Conservation (phyloP, 1,140 invertebrate genomes). For the Atopsyche davidsoni region DNA sequence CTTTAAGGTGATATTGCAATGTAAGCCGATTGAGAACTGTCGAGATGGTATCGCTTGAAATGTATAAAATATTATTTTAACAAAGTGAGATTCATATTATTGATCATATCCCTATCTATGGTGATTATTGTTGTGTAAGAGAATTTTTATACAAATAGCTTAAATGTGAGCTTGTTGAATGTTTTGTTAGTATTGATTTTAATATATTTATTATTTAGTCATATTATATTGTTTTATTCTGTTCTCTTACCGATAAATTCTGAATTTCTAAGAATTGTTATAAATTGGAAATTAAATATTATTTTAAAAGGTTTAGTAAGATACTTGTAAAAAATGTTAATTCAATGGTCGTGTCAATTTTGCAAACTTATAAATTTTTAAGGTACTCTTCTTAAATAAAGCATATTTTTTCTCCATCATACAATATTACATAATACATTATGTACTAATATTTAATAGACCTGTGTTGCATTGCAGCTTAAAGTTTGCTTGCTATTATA, state of each 20-base stretch:
- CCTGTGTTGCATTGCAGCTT: too few relatives aligned
- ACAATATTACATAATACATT: too few relatives aligned
- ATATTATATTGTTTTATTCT: background rate
- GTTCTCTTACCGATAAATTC: background rate
- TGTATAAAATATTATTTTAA: conserved; percentile 6
- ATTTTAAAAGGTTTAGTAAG: too few relatives aligned
- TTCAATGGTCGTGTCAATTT: too few relatives aligned
- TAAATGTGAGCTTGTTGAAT: conserved; percentile 11
- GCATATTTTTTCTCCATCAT: too few relatives aligned
- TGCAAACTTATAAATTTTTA: too few relatives aligned
- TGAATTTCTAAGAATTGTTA: too few relatives aligned
- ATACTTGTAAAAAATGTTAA: too few relatives aligned
- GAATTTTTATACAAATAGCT: conserved; percentile 6
- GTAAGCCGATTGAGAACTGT: background rate
- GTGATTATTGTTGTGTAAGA: conserved; percentile 3
- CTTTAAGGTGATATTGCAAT: background rate
- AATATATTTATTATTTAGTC: background rate
- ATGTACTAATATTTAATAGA: too few relatives aligned
- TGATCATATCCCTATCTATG: background rate
- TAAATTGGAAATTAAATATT: too few relatives aligned
- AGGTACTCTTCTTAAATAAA: too few relatives aligned
- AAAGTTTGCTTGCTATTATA: too few relatives aligned
- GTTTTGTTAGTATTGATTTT: background rate
- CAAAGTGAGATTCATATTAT: conserved; percentile 10
- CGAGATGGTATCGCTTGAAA: background rate